phyloP scores from a whole-genome alignment of 2,113 vertebrate genomes.

The Gymnarchus niloticus region DNA sequence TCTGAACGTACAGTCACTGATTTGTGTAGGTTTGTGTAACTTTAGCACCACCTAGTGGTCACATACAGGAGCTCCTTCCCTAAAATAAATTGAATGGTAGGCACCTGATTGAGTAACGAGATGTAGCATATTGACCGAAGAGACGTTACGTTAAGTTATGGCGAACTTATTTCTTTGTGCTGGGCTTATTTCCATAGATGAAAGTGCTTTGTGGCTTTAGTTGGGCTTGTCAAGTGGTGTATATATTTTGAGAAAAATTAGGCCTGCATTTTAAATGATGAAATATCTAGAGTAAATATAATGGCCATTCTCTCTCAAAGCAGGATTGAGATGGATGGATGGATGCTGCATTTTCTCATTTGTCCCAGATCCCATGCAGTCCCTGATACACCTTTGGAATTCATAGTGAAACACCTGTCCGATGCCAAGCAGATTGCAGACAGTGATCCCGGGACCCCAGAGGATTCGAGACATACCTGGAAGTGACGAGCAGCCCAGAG shows the following conservation, averaged over 20 bases:
- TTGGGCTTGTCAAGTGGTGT: too few relatives aligned
- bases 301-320: not conserved
- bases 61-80: not conserved
- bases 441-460: conserved; percentile 45
- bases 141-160: not conserved
- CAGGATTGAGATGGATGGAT: not conserved
- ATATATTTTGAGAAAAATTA: not conserved
- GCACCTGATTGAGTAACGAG: not conserved
- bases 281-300: too few relatives aligned
- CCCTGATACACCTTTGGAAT: conserved; percentile 59
- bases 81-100: not conserved
- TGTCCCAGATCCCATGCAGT: conserved; percentile 28
- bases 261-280: too few relatives aligned
- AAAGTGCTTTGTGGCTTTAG: too few relatives aligned
- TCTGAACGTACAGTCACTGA: not conserved
- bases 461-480: conserved; percentile 61
- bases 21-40: not conserved
- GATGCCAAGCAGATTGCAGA: conserved; percentile 62
- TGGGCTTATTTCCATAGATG: too few relatives aligned
- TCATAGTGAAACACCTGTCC: conserved; percentile 61
- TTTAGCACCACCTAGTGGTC: not conserved
- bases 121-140: too few relatives aligned
- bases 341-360: not conserved
- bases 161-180: not conserved
- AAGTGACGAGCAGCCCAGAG: conserved; percentile 51